Conservation (phyloP, 2,113 vertebrate genomes). For the Dascyllus trimaculatus region DNA sequence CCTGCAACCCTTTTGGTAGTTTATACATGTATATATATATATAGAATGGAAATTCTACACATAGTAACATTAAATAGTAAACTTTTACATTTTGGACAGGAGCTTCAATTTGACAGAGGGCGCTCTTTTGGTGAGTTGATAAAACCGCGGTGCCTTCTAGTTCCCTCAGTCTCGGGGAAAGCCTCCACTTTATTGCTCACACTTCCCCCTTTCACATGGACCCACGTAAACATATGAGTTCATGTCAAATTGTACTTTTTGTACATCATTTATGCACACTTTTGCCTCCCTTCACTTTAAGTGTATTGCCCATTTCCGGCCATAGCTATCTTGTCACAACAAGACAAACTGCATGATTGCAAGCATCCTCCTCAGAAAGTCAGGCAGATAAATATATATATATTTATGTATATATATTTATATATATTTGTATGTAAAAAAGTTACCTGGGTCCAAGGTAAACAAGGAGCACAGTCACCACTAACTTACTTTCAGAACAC, state of each 20-base stretch:
- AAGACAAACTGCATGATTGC: constrained; percentile 50
- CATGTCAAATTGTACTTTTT: constrained; percentile 33
- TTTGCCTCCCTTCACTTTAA: constrained; percentile 1
- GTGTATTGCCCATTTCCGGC: constrained; percentile 38
- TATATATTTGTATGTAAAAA: constrained; percentile 23
- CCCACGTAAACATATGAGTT: constrained; percentile 21
- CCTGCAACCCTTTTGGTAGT: constrained; percentile 50
- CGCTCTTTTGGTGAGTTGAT: constrained; percentile 56
- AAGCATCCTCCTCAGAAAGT: constrained; percentile 53
- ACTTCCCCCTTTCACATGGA: constrained; percentile 36
- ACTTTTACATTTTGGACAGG: constrained; percentile 68
- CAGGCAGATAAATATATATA: constrained; percentile 42
- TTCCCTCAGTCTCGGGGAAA: constrained; percentile 27
- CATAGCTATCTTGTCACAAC: constrained; percentile 23
- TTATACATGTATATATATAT: constrained; percentile 57
- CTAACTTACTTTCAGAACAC: constrained; percentile 76
- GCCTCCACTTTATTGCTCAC: constrained; percentile 52
- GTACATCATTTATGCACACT: constrained; percentile 30
- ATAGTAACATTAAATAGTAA: constrained; percentile 64
- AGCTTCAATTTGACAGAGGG: constrained; percentile 57
- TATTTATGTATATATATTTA: constrained; percentile 33
- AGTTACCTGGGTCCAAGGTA: constrained; percentile 66
- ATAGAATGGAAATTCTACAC: constrained; percentile 64
- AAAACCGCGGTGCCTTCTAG: constrained; percentile 26
- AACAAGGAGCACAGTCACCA: constrained; percentile 76